Evolutionary conservation across 2,797 vertebrate species (phyloP).

Genomic region (Nothura maculosa): DNA sequence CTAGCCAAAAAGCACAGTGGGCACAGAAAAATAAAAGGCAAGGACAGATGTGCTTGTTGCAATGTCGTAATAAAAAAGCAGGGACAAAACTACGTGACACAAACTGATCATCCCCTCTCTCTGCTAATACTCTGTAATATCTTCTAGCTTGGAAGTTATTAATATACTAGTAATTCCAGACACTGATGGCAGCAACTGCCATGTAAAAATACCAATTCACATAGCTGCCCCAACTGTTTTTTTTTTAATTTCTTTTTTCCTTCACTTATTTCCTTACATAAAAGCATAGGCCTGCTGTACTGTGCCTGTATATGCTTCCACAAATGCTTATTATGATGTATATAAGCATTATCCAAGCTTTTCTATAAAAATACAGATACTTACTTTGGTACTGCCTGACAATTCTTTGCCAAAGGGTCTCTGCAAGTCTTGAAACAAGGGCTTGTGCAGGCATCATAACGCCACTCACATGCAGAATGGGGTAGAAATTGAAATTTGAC

Average conservation of each 20-base stretch:
- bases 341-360: not conserved
- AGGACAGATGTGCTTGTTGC: not conserved
- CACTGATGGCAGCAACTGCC: not conserved
- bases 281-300: not conserved
- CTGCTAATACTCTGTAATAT: not conserved
- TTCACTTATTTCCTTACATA: not conserved
- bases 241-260: not conserved
- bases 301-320: not conserved
- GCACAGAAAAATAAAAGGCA: not conserved
- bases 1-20: not conserved
- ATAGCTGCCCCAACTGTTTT: not conserved
- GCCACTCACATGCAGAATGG: conserved; percentile 91
- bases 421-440: conserved; percentile 95
- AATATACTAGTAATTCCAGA: not conserved
- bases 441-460: conserved; percentile 89
- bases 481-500: conserved; percentile 71
- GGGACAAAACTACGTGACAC: not conserved
- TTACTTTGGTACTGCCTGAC: conserved; percentile 90
- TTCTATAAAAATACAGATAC: conserved; percentile 24
- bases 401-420: conserved; percentile 87
- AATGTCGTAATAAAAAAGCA: not conserved
- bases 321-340: not conserved
- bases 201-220: not conserved
- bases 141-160: not conserved
- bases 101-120: not conserved